Evolutionary conservation across 2,113 vertebrate species (phyloP), one percentile per base, ranked within the genome.

Genomic region (Apeltes quadracus): DNA sequence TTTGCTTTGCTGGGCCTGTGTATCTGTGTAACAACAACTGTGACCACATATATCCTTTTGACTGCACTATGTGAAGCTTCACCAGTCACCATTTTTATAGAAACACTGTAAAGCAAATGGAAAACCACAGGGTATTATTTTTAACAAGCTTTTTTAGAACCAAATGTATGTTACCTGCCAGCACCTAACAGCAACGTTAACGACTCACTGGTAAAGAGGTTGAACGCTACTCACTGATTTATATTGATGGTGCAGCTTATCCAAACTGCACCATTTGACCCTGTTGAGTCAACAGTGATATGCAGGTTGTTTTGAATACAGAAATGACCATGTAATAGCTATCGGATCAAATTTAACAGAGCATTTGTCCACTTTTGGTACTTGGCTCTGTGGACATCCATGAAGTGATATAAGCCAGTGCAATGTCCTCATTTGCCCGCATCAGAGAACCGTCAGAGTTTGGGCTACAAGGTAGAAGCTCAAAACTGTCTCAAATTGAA

Each of bases 111-210:
- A 50, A 50, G 13, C 0, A 18, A 29, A 84, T 73, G 23, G 36
- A 82, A 63, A 59, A 39, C 50, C 34, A 59, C 36, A 2, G 25
- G 54, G 41, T 71, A 34, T 73, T 67, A 73, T 54, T 58, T 13
- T 29, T 54, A 41, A 34, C n/a, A 44, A 48, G 32, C 34, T 53
- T 54, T 46, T 58, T 34, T 34, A 3, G 29, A 39, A 27, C 32
- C 13, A 39, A 51, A 14, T n/a, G 5, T 13, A 22, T 2, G 0
- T 22, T 38, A 39, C 12, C 53, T 22, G 22, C 29, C 12, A 22
- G 53, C 50, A 57, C 7, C 61, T 27, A 27, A 23, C 2, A 2
- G 4, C n/a, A 64, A 56, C 48, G 8, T 5, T 18, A 18, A 5
- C 0, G 2, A 23, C 3, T 11, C 25, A 9, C 13, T 23, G 7